Percentiles rank a stretch among this genome's conserved stretches.
phyloP scores from a whole-genome alignment of 2,888 invertebrate genomes.

The Chirona hameri region DNA sequence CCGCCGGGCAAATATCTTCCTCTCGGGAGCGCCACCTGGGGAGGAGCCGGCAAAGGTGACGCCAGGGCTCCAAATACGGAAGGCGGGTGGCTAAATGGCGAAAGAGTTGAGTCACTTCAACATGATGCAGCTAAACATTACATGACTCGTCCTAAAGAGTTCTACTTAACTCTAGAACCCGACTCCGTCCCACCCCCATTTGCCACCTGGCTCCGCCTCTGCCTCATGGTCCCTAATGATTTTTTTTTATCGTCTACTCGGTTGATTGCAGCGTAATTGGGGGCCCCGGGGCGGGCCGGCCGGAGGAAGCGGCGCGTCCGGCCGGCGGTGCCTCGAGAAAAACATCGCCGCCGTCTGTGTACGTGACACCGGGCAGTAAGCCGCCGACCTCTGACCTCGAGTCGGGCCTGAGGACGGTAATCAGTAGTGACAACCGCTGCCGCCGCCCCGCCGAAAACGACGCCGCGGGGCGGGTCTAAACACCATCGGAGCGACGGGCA shows the following conservation, averaged over 20 bases:
- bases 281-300: neutral
- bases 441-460: neutral
- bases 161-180: too few relatives aligned
- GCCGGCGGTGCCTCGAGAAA: neutral
- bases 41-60: neutral
- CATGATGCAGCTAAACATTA: too few relatives aligned
- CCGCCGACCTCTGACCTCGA: neutral
- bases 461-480: too few relatives aligned
- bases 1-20: conserved; percentile 14
- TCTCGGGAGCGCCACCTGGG: neutral
- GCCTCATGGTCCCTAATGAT: neutral
- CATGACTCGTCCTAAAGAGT: too few relatives aligned
- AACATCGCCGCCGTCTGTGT: neutral
- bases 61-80: neutral
- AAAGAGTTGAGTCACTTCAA: too few relatives aligned
- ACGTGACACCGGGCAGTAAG: neutral
- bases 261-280: conserved; percentile 7
- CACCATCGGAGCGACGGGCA: too few relatives aligned
- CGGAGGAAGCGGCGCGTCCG: neutral
- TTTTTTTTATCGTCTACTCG: neutral
- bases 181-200: too few relatives aligned
- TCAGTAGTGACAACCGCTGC: neutral
- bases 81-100: too few relatives aligned
- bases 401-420: neutral
- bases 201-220: neutral